Evolutionary conservation across 2,797 vertebrate species (phyloP).

Genomic region (Microctenopoma stevenorrisi): DNA sequence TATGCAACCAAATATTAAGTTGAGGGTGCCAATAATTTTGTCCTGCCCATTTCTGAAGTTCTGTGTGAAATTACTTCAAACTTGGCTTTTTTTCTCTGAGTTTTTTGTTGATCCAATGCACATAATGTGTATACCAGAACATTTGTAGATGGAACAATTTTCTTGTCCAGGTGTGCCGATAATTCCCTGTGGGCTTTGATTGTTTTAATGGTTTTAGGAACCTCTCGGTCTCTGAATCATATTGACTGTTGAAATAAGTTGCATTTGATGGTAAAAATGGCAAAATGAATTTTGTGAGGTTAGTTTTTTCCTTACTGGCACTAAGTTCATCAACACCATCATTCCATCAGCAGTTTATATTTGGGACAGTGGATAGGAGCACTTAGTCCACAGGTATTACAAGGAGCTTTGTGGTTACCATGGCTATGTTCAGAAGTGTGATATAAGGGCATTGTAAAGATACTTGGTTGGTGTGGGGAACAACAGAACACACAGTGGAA

Average conservation of each 20-base stretch:
- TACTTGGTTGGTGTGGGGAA: slow-evolving; percentile 15
- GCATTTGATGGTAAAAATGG: slow-evolving; percentile 59
- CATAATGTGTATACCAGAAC: too few relatives aligned
- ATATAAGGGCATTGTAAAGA: slow-evolving; percentile 17
- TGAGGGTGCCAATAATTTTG: too few relatives aligned
- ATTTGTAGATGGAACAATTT: too few relatives aligned
- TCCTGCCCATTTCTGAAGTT: too few relatives aligned
- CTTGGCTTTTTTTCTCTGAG: too few relatives aligned
- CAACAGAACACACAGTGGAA: background rate
- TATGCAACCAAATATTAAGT: too few relatives aligned
- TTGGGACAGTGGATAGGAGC: slow-evolving; percentile 16
- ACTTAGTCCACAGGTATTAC: slow-evolving; percentile 30
- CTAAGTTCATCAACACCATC: slow-evolving; percentile 31
- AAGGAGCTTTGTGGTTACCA: slow-evolving; percentile 28
- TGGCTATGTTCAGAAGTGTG: slow-evolving; percentile 7
- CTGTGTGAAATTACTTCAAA: too few relatives aligned
- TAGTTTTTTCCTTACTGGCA: slow-evolving; percentile 23
- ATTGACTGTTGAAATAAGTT: slow-evolving; percentile 53
- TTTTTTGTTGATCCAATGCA: too few relatives aligned
- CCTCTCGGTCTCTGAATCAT: slow-evolving; percentile 37
- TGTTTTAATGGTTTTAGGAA: slow-evolving; percentile 16
- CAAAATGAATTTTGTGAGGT: slow-evolving; percentile 50
- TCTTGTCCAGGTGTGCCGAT: too few relatives aligned
- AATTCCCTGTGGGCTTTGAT: slow-evolving; percentile 37
- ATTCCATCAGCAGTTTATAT: slow-evolving; percentile 42